Evolutionary conservation across 2,888 invertebrate genomes (phyloP).

Genomic region (Plutella xylostella): DNA sequence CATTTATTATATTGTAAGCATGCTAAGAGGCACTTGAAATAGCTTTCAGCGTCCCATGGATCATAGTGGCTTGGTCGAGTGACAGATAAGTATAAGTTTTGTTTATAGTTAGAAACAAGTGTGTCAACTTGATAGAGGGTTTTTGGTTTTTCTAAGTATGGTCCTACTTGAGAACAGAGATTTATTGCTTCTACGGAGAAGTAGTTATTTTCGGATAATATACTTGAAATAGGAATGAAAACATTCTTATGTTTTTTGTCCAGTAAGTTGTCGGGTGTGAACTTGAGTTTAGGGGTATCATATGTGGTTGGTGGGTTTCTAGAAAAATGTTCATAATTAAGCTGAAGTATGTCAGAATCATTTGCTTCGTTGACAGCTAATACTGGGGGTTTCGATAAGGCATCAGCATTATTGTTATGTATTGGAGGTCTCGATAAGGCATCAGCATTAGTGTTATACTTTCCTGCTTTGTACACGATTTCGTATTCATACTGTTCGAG

Average conservation of each 20-base stretch:
- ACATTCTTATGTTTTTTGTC: constrained; percentile 23
- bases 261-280: constrained; percentile 17
- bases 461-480: too few relatives aligned
- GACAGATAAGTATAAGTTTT: neutral
- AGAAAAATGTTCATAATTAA: constrained; percentile 14
- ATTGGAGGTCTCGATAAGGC: too few relatives aligned
- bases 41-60: neutral
- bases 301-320: constrained; percentile 23
- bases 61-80: neutral
- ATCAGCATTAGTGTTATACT: neutral
- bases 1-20: neutral
- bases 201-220: neutral
- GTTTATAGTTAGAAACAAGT: neutral
- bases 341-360: neutral
- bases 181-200: neutral
- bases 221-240: neutral
- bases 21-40: constrained; percentile 13
- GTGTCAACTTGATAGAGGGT: too few relatives aligned
- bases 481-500: too few relatives aligned
- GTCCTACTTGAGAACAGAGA: neutral
- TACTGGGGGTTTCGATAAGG: too few relatives aligned
- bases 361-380: neutral
- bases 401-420: neutral
- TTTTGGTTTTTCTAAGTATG: too few relatives aligned
- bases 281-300: constrained; percentile 5